phyloP scores from a whole-genome alignment of 2,888 invertebrate genomes.

The Zonitis immaculata region DNA sequence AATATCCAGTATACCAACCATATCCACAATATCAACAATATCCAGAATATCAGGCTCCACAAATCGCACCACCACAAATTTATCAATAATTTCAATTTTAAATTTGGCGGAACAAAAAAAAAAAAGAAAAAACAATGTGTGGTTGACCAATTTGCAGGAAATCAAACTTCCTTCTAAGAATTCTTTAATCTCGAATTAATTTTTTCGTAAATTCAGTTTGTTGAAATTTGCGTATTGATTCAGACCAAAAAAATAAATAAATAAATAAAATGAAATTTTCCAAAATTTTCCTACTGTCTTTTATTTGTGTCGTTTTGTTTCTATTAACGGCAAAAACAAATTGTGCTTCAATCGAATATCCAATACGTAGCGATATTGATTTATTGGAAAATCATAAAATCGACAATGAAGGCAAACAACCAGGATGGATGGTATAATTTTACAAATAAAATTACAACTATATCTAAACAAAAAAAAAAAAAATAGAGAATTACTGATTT shows the following conservation, averaged over 20 bases:
- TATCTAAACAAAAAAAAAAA: too few species aligned
- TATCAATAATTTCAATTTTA: neutral
- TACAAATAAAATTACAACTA: too few species aligned
- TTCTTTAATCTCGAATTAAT: too few species aligned
- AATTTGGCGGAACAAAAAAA: too few species aligned
- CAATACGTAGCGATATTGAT: constrained; percentile 37
- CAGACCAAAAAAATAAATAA: neutral
- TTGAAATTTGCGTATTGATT: neutral
- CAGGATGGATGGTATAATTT: constrained; percentile 44
- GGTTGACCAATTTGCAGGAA: constrained; percentile 12
- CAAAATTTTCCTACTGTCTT: constrained; percentile 2
- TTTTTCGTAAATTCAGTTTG: too few species aligned
- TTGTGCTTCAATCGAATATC: constrained; percentile 13
- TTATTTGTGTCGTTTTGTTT: neutral
- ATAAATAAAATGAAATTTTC: constrained; percentile 5
- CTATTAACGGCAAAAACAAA: constrained; percentile 9
- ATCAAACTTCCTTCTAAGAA: constrained; percentile 4
- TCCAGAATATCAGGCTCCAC: too few species aligned
- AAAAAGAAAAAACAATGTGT: neutral
- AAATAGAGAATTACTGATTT: too few species aligned
- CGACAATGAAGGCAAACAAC: constrained; percentile 27
- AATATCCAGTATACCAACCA: constrained; percentile 5
- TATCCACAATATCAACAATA: neutral
- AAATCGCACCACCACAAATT: neutral
- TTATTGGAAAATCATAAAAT: constrained; percentile 28